Conservation (phyloP, 2,797 vertebrate species). For the Chloroceryle inda region DNA sequence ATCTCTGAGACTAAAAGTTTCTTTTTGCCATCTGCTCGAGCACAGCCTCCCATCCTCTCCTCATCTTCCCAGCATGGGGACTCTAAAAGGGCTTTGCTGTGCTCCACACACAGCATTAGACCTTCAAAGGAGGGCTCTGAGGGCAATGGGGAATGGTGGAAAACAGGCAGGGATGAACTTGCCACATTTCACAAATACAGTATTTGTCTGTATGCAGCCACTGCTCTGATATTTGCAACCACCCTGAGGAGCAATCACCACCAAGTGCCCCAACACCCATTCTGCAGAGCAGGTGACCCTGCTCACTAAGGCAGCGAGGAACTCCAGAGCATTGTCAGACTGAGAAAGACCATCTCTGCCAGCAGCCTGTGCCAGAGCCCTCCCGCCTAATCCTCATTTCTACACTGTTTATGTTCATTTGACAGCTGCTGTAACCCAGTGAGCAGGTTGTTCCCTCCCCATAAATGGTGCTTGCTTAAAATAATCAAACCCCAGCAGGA, state of each 20-base stretch:
- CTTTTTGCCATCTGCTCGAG: not conserved
- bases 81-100: not conserved
- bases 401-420: constrained; percentile 29
- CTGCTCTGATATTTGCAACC: not conserved
- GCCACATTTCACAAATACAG: fast-evolving
- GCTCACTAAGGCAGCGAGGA: fast-evolving
- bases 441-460: constrained; percentile 28
- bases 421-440: not conserved
- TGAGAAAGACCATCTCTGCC: not conserved
- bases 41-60: not conserved
- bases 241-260: not conserved
- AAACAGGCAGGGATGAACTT: not conserved
- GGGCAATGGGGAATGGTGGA: not conserved
- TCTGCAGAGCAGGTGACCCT: not conserved
- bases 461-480: constrained; percentile 32
- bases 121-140: not conserved
- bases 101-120: not conserved
- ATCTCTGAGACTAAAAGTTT: not conserved
- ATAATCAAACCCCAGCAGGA: not conserved
- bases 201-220: not conserved
- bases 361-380: not conserved
- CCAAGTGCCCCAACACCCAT: not conserved
- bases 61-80: not conserved
- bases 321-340: not conserved
- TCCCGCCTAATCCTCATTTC: not conserved